Base-by-base conservation (phyloP, 2,888 invertebrate species). In the Eilema griseolum region DNA sequence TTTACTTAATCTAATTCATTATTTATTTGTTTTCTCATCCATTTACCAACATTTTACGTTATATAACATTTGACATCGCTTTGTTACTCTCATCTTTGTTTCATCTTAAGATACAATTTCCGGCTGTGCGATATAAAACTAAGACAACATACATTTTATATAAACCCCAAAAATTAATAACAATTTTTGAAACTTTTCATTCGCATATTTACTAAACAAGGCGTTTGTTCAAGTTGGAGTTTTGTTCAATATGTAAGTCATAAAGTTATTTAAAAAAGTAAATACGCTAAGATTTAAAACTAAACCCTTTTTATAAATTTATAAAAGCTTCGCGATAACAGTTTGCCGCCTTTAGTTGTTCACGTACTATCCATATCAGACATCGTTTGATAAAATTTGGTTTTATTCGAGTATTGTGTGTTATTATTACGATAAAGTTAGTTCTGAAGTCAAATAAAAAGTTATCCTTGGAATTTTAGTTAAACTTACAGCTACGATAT, bases 31-130 rank as follows among this genome's bases (percentile, higher is more conserved):
- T 76, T 85, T 82, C 73, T 84, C 80, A 84, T 79, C 77, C 73
- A 80, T 83, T 85, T 72, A 61, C 77, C 84, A 76, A 81, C 69
- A 69, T 75, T 72, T 82, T 83, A 83, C 74, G 85, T 91, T 91
- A 90, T 89, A 89, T 90, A 89, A 91, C 86, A 85, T 81, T 80
- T 83, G 75, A 77, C 81, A 69, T 71, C 61, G 74, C 82, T 82
- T 77, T 75, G 74, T 77, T 82, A 79, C 79, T 77, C 72, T 76
- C 74, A 76, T 80, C 67, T 80, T 83, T 73, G 61, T 73, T 73
- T 73, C 57, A 75, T 67, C 62, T 76, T 74, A 67, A 63, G 63
- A 71, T 62, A 70, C 61, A 75, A 78, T 78, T 77, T 79, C 70
- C 78, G 72, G 83, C 83, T 79, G 75, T 77, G 83, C 83, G 73